A percentile compares a stretch with the other conserved stretches of the same genome.
phyloP scores from a whole-genome alignment of 2,888 invertebrate genomes.

The Anagyrus pseudococci region DNA sequence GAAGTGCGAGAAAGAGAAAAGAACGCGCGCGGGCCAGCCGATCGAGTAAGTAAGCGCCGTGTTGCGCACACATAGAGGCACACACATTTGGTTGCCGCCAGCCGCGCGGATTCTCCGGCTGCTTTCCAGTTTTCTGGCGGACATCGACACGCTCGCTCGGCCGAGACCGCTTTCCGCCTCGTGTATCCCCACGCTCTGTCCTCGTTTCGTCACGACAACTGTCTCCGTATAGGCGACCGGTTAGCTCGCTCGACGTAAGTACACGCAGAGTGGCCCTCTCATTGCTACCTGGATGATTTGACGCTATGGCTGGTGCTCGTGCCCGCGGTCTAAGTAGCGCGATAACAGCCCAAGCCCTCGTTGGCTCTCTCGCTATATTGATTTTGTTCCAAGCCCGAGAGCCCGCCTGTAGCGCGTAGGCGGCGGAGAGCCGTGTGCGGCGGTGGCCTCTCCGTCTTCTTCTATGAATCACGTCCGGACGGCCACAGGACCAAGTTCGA shows the following conservation, averaged over 20 bases:
- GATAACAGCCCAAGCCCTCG: too few relatives aligned
- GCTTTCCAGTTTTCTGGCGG: constrained; percentile 55
- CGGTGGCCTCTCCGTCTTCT: too few relatives aligned
- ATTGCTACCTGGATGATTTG: not conserved
- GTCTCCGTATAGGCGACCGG: not conserved
- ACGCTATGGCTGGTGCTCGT: not conserved
- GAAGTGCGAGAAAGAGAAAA: constrained; percentile 2
- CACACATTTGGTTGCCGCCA: constrained; percentile 37
- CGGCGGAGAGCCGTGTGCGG: too few relatives aligned
- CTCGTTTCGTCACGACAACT: not conserved
- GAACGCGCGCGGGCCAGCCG: not conserved
- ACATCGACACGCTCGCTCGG: constrained; percentile 38
- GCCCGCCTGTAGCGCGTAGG: too few relatives aligned
- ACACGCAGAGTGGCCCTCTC: too few relatives aligned
- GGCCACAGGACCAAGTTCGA: too few relatives aligned
- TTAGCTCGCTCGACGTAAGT: constrained; percentile 3
- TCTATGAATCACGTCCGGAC: too few relatives aligned
- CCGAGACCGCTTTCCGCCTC: too few relatives aligned
- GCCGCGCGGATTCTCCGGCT: constrained; percentile 33
- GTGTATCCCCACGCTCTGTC: not conserved
- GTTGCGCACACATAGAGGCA: not conserved
- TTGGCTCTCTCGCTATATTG: too few relatives aligned
- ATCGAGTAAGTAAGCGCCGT: not conserved
- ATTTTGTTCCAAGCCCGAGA: too few relatives aligned
- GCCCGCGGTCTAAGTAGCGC: not conserved